Evolutionary conservation across 2,797 vertebrate genomes (phyloP), one percentile per base, ranked within the genome.

Genomic region (Eospalax fontanierii): DNA sequence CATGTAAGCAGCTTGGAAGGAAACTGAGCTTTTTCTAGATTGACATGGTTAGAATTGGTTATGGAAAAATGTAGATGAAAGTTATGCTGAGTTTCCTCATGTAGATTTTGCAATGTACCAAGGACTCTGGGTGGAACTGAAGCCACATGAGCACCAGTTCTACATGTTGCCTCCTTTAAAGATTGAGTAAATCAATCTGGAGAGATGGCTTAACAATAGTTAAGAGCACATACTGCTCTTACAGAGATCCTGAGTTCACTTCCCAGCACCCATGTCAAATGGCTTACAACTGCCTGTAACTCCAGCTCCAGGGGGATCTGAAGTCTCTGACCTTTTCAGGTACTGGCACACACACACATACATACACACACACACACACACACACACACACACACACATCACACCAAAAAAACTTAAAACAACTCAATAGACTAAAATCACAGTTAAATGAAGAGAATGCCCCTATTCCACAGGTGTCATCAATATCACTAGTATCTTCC

Each of bases 381-480:
- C 35, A 71, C 70, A 40, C 38, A 38, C 70, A 35, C 66, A 70
- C 35, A 71, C 70, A 40, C 38, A 38, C 70, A 35, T n/a, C 66
- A 70, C n/a, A 10, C 66, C 30, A 24, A 54, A 9, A 54, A 54
- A 54, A 9, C 38, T 46, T 82, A 65, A 82, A 82, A 65, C 28
- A 88, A 15, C 59, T 68, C 38, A 83, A 46, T 89, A 83, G 89
- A 38, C 38, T 43, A 43, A 80, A 65, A 30, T 82, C 24, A 43
- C 40, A 78, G 68, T 79, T 63, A 68, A n/a, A 78, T 85, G 26
- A 57, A 96, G 90, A 79, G 71, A 70, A 50, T 61, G n/a, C 63
- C n/a, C 46, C 26, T 91, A 66, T 93, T 91, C 91, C 57, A 89
- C 43, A 91, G 43, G 38, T 83, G 57, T 71, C 61, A 87, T 54